These are phyloP conservation scores for Aptenodytes patagonicus DNA, from an alignment of 2,113 vertebrate genomes.

Conservation along the genomic window DNA sequence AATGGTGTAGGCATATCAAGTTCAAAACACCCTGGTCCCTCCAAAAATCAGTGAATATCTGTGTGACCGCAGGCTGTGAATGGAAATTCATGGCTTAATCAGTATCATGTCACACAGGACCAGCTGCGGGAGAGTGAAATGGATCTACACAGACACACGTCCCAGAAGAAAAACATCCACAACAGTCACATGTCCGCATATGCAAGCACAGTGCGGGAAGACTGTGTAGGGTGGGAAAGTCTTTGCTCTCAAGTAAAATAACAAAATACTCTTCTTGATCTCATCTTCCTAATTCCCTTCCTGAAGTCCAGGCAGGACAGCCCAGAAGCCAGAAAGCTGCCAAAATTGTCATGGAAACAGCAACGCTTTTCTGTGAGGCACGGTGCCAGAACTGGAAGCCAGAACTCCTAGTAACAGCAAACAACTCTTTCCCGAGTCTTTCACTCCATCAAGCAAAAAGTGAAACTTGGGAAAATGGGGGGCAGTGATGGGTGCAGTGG, in stretches of 20 bases:
- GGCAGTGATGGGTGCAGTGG: background rate
- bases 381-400: background rate
- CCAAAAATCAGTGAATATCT: background rate
- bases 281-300: background rate
- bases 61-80: background rate
- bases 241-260: background rate
- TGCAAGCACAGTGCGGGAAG: background rate
- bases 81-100: background rate
- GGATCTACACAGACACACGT: background rate
- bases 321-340: slow-evolving; percentile 16
- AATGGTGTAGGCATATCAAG: background rate
- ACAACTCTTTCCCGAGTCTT: background rate
- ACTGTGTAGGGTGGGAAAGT: background rate
- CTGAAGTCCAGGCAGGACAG: background rate
- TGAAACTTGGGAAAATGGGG: background rate
- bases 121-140: background rate
- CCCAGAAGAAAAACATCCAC: background rate
- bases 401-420: background rate
- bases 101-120: background rate
- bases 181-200: background rate
- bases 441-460: background rate
- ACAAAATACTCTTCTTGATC: background rate
- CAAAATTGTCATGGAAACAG: slow-evolving; percentile 13
- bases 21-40: background rate
- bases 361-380: background rate